Evolutionary conservation across 1,140 invertebrate species (phyloP), one percentile per base, ranked within the genome.

Genomic region (Oncopodura yosiiana): DNA sequence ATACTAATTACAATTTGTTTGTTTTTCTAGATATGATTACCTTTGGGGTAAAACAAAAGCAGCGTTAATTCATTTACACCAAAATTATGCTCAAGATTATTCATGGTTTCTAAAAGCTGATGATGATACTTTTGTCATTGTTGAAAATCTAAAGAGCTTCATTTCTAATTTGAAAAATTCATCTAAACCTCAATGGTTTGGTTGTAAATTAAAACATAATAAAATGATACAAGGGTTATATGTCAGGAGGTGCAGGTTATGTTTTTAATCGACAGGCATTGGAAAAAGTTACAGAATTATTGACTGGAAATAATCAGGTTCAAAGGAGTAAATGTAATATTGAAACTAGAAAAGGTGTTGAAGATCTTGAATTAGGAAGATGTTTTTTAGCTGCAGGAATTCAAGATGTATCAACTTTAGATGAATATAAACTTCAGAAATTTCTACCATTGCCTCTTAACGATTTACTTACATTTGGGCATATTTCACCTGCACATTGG

Each of bases 51-150:
- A 64, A 44, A 59, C 60, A 19, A 57, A 62, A 39, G 50, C 59
- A 14, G 55, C 59, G 0, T 19, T 63, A 4, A 16, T 55, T 14
- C 23, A 58, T 42, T 32, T 59, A 38, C n/a, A 46, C 14, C 6
- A 23, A 27, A 34, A 56, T 12, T 50, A 48, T 26, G 38, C 42
- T 9, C n/a, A 63, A 58, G 32, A 46, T 11, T 65, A 58, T 45
- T 69, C 73, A 43, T 73, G 69, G 69, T 72, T 69, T 62, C 54
- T 74, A 21, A 74, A 73, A 58, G 70, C 69, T 6, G 72, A 74
- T 52, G 69, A 73, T 56, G 74, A 75, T 52, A 74, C 74, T 3
- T 75, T 69, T 49, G 66, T 73, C 12, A 68, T 74, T 9, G 49
- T 74, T 23, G 72, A 74, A 62, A 75, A 75, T 62, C 56, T 75